Evolutionary conservation across 1,140 invertebrate genomes (phyloP), one percentile per base, ranked within the genome.

Genomic region (Drosophila saltans): DNA sequence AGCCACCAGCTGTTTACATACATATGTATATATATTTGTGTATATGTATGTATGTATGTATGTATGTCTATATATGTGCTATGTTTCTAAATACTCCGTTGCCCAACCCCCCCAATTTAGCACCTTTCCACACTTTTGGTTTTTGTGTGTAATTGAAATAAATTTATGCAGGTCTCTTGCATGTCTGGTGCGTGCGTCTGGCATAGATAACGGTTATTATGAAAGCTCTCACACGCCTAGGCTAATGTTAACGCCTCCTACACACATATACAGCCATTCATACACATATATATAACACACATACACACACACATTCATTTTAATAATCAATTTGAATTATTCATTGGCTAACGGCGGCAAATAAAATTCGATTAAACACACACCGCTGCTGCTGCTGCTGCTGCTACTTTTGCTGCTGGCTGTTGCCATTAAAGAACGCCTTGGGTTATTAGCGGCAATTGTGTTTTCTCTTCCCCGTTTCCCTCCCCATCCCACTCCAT

Each of bases 241-340:
- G 58, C 10, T 68, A 68, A 68, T 67, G 68, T 68, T 73, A 70
- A 78, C 75, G 75, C 74, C 75, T 72, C 66, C 75, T 39, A 28
- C 41, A 30, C 16, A 52, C 48, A 11, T 11, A 60, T 11, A 60
- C 39, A 45, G 6, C 33, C 33, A 36, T 36, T 16, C 16, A 36
- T 5, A 36, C 6, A 39, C 41, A 43, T 56, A 39, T 70, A 61
- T 58, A 61, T 26, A 24, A 36, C 39, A 45, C 66, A 61, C 45
- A 26, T 10, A 21, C 56, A 66, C 41, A 52, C 61, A 72, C 39
- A 65, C 65, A 55, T 64, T 88, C 69, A 81, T 89, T 89, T 76
- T 84, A 89, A 89, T 89, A 89, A 89, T 84, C 84, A 89, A 89
- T 81, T 89, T 89, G 84, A 89, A 89, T 89, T 89, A 89, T 89